Conservation (phyloP, 2,113 vertebrate species). For the Ictalurus punctatus region DNA sequence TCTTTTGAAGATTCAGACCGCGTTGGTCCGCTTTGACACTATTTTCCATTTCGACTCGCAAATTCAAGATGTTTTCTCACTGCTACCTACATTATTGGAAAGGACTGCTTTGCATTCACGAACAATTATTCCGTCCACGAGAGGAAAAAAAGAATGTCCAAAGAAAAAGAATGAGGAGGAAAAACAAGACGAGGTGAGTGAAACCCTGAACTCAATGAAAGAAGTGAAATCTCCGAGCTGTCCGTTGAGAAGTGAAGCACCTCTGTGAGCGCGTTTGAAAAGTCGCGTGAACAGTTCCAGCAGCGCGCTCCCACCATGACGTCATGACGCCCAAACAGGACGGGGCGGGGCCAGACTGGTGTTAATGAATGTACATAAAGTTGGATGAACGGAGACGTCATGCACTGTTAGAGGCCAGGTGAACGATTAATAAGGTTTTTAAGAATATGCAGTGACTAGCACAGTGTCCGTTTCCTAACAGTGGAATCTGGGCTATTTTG, state of each 20-base stretch:
- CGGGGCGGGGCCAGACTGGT: neutral
- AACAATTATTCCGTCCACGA: neutral
- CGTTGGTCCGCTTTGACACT: neutral
- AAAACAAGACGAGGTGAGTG: neutral
- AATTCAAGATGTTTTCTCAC: neutral
- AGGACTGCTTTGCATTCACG: neutral
- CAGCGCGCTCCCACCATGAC: slow-evolving; percentile 36
- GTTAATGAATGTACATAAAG: neutral
- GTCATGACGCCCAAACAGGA: slow-evolving; percentile 27
- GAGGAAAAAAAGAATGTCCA: neutral
- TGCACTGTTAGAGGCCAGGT: neutral
- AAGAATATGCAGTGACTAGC: neutral
- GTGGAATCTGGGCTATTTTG: neutral
- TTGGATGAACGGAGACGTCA: neutral
- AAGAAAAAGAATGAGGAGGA: neutral
- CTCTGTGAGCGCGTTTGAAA: slow-evolving; percentile 49
- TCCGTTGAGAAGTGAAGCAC: neutral
- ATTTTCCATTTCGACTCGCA: neutral
- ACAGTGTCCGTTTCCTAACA: neutral
- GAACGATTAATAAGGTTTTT: neutral
- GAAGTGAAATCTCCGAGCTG: too few species aligned
- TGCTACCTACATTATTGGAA: neutral
- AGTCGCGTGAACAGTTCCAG: slow-evolving; percentile 21
- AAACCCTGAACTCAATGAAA: neutral
- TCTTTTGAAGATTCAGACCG: neutral